These are phyloP conservation scores for Muricea muricata DNA, from an alignment of 92 coral and sea anemone species.

Conservation along the genomic window DNA sequence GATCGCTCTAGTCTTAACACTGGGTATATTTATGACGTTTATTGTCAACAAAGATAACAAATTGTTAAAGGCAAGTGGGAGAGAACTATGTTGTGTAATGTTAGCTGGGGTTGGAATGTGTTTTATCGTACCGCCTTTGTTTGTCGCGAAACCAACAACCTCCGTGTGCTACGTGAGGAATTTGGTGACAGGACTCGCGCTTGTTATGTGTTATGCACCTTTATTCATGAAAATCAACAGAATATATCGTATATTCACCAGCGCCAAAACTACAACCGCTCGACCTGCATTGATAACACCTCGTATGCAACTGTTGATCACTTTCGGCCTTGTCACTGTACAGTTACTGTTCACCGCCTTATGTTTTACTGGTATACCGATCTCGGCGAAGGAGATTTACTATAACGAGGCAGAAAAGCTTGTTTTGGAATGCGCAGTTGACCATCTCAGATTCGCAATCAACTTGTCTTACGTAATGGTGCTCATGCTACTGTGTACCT, in stretches of 20 bases:
- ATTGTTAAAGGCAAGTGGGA: constrained; percentile 89
- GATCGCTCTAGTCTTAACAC: constrained; percentile 58
- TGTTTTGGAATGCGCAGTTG: constrained; percentile 14
- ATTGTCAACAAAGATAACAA: constrained; percentile 61
- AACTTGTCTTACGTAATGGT: constrained; percentile 29
- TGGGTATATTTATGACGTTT: constrained; percentile 58
- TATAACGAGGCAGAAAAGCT: constrained; percentile 19
- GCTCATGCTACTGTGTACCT: constrained; percentile 23
- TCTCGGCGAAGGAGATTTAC: constrained; percentile 63
- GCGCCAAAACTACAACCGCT: constrained; percentile 80
- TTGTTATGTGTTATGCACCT: constrained; percentile 85
- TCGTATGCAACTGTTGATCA: constrained; percentile 77
- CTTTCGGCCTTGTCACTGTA: constrained; percentile 73
- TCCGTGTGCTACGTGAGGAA: constrained; percentile 26
- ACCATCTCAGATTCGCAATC: constrained; percentile 10
- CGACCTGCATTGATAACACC: constrained; percentile 90
- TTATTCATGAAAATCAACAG: constrained; percentile 88
- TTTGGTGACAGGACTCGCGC: constrained; percentile 22
- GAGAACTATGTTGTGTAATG: constrained; percentile 65
- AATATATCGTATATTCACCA: constrained; percentile 88
- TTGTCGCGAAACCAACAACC: constrained; percentile 20
- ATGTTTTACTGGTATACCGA: constrained; percentile 81
- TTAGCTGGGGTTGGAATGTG: constrained; percentile 17
- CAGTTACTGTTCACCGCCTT: constrained; percentile 78
- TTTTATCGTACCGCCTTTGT: constrained; percentile 11